Conservation (phyloP, 1,140 invertebrate species). For the Myzus persicae region DNA sequence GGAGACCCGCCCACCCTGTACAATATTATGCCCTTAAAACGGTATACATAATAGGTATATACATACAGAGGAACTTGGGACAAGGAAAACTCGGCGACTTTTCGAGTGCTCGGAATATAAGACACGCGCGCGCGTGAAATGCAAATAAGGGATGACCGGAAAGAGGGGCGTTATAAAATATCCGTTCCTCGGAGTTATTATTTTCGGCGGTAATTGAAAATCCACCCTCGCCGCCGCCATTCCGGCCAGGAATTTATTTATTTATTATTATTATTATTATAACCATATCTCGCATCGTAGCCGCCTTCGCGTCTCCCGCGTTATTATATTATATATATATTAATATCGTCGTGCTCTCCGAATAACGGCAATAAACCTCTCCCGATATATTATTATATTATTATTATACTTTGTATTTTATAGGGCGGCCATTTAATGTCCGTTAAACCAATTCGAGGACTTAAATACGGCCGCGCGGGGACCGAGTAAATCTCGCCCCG, state of each 20-base stretch:
- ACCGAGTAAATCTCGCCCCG: slow-evolving; percentile 20
- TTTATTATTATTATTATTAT: slow-evolving; percentile 25
- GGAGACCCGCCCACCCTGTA: not conserved
- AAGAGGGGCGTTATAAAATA: not conserved
- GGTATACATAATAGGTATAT: too few species aligned
- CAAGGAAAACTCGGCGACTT: not conserved
- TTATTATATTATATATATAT: not conserved
- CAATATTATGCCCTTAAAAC: not conserved
- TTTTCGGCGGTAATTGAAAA: slow-evolving; percentile 55
- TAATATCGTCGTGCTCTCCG: not conserved
- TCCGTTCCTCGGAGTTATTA: slow-evolving; percentile 32
- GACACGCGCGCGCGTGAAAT: not conserved
- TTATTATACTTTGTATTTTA: slow-evolving; percentile 54
- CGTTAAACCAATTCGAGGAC: slow-evolving; percentile 53
- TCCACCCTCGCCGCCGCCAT: not conserved
- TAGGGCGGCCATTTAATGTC: slow-evolving; percentile 39
- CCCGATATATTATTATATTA: slow-evolving; percentile 2
- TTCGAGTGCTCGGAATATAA: not conserved
- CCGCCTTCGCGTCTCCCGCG: not conserved
- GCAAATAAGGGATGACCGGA: not conserved
- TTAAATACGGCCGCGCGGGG: not conserved
- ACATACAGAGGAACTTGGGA: not conserved
- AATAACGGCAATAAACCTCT: not conserved
- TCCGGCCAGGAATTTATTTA: slow-evolving; percentile 11
- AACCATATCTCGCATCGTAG: not conserved